Conservation (phyloP, 2,113 vertebrate species). For the Apteryx mantelli region DNA sequence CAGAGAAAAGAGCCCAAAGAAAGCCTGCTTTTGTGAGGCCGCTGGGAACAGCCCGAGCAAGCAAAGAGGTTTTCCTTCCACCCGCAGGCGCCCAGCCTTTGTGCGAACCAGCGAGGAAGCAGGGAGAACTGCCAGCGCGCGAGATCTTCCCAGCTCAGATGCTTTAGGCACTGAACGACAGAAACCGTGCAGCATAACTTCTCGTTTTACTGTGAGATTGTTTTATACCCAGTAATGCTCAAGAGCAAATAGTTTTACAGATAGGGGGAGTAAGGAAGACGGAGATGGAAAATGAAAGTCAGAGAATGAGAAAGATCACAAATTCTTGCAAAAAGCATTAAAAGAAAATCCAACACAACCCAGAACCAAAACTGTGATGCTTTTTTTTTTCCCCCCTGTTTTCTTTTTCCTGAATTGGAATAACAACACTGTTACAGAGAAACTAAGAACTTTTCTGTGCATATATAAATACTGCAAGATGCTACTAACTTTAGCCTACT, state of each 20-base stretch:
- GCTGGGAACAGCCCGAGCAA: background rate
- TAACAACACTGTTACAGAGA: background rate
- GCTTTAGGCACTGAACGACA: rapidly evolving
- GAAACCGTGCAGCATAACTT: background rate
- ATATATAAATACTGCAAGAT: background rate
- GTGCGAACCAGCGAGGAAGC: background rate
- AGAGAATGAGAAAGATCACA: background rate
- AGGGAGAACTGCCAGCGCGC: background rate
- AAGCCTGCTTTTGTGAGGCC: constrained; percentile 21
- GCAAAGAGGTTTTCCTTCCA: background rate
- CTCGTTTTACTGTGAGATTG: background rate
- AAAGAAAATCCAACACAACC: background rate
- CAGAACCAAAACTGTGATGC: background rate
- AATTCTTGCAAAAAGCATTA: background rate
- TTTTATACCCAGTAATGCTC: rapidly evolving
- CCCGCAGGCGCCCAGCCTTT: background rate
- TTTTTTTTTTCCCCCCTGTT: background rate
- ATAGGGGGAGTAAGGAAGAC: background rate
- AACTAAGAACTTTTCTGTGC: background rate
- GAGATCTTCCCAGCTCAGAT: background rate
- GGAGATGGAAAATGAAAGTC: background rate
- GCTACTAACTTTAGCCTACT: rapidly evolving
- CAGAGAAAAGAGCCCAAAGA: background rate
- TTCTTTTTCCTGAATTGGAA: background rate
- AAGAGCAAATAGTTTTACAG: background rate